Base-by-base conservation (phyloP, 1,140 invertebrate species). In the Drosophila eugracilis region DNA sequence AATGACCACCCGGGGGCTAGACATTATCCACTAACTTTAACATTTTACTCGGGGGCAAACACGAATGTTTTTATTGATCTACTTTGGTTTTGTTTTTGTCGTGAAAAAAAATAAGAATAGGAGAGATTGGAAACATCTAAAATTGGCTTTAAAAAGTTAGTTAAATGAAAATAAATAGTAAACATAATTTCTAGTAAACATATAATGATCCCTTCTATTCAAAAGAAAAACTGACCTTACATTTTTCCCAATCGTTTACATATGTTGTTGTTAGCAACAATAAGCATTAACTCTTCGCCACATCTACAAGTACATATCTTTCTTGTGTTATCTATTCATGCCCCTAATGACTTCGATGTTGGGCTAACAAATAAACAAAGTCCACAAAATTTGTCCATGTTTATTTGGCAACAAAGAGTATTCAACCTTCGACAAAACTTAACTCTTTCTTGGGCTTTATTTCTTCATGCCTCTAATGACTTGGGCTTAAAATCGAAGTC, bases 381-480 rank as follows among this genome's bases (percentile, higher is more conserved):
- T n/a, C n/a, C n/a, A 19, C 15, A 9, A 17, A 36, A 5, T 9
- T 39, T 39, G 10, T 5, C 50, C 32, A 54, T 54, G 36, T 9
- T 9, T 15, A n/a, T 6, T 37, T 6, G 6, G 7, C 17, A n/a
- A 47, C 6, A 28, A 32, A 65, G 66, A 21, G 66, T 47, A 70
- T 69, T 34, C 17, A 19, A 17, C 17, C 42, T 69, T 69, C 65
- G 15, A 9, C 28, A 17, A 15, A 34, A 32, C 26, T 21, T 21
- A 28, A 9, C 14, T 45, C 52, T 24, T 36, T 9, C 26, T 49
- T 17, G 34, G 34, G 19, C 26, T 26, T 22, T 30, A 49, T 72
- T 58, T 39, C 42, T 49, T 59, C 30, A 57, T 50, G 66, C 19
- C 66, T 58, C 34, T 72, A 72, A 72, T 71, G 67, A 71, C 66